Percentiles rank a stretch among this genome's conserved stretches.
Evolutionary conservation across 2,797 vertebrate species (phyloP).

Genomic region (Hydrolagus colliei): DNA sequence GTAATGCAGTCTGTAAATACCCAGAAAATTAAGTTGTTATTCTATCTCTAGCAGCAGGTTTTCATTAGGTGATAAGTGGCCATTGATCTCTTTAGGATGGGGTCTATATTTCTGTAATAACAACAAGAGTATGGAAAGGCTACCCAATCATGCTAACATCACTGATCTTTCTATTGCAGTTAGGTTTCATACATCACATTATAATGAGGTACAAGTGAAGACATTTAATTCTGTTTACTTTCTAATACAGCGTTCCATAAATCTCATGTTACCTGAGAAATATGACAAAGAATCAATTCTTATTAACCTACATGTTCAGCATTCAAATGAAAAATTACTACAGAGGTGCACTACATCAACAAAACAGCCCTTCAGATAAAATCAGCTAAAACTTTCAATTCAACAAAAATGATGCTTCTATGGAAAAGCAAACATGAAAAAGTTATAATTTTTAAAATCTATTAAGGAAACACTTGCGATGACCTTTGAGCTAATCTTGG

Average conservation of each 20-base stretch:
- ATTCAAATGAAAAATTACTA: too few species aligned
- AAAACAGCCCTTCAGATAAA: too few species aligned
- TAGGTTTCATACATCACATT: too few species aligned
- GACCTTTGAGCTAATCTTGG: too few species aligned
- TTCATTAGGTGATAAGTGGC: constrained; percentile 7
- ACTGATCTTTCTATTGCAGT: not conserved
- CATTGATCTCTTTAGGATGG: not conserved
- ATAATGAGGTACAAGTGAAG: too few species aligned
- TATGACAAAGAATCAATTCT: not conserved
- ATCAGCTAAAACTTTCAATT: too few species aligned
- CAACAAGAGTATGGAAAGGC: not conserved
- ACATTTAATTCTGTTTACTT: not conserved
- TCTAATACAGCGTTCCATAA: not conserved
- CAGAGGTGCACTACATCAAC: too few species aligned
- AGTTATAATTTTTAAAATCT: too few species aligned
- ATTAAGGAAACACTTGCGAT: too few species aligned
- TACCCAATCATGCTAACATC: not conserved
- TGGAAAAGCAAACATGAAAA: too few species aligned
- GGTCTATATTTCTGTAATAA: not conserved
- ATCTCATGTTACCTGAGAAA: not conserved
- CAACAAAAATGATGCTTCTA: too few species aligned
- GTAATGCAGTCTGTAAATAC: constrained; percentile 6
- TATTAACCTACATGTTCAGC: too few species aligned
- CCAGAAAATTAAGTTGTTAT: constrained; percentile 2
- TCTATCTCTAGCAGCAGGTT: not conserved